Evolutionary conservation across 2,113 vertebrate genomes (phyloP), one percentile per base, ranked within the genome.

Genomic region (Corythornis madagascariensis): DNA sequence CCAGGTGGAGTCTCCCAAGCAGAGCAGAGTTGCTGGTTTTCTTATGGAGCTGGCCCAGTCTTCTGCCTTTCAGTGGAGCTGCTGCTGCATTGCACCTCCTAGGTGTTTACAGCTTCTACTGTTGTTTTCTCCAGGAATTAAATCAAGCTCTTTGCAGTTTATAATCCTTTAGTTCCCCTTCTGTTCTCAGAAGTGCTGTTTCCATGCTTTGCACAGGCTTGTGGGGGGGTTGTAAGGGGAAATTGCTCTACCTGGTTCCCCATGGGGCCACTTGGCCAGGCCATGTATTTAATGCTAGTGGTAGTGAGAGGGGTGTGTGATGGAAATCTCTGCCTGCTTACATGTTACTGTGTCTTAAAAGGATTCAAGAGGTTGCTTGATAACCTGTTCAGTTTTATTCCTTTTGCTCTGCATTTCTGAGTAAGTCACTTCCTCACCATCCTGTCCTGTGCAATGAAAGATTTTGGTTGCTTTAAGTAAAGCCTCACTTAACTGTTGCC

Each of bases 171-270:
- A 72, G 56, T 61, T 92, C n/a, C 55, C 14, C 17, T 65, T 73
- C 40, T 24, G 59, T 45, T 25, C 22, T 69, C 24, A 5, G 13
- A 55, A 83, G 73, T 29, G 33, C 16, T 86, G 14, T 47, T 63
- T 24, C 4, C 48, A 9, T 38, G 38, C 56, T 67, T 79, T 75
- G 25, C 3, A 3, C n/a, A 43, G 50, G n/a, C 22, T 20, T 60
- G 7, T 0, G 0, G 3, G 55, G 57, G 29, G 31, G 2, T 31
- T 81, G 9, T 33, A 26, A 63, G n/a, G 80, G 25, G 42, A 61
- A 9, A 10, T 53, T 86, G 19, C 29, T 17, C 6, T 43, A 26
- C 14, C 52, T 64, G 29, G 12, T 33, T 83, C 10, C 56, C 22
- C 3, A 1, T 53, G 52, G 21, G 56, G 61, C 81, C 56, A 52